A percentile compares a stretch with the other conserved stretches of the same genome.
Conservation (phyloP, 2,113 vertebrate genomes). For the Erythrocebus patas region DNA sequence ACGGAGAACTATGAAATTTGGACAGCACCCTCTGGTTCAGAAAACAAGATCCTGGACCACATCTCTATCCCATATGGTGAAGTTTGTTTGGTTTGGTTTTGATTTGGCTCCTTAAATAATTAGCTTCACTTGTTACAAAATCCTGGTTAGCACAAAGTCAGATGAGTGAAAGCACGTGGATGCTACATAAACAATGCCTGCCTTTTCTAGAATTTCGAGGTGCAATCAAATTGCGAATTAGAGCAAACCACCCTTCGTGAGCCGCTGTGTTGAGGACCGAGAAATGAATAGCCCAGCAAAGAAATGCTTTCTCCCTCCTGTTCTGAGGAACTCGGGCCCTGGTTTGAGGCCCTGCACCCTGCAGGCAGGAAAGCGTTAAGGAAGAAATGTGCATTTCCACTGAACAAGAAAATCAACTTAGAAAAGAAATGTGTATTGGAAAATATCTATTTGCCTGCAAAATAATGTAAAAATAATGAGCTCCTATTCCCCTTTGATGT, state of each 20-base stretch:
- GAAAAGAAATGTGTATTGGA: slow-evolving; percentile 82
- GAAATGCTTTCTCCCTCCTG: slow-evolving; percentile 60
- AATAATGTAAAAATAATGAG: slow-evolving; percentile 91
- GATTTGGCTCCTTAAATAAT: neutral
- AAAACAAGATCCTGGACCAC: neutral
- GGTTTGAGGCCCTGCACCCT: slow-evolving; percentile 66
- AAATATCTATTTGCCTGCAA: slow-evolving; percentile 88
- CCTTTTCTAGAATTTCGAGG: slow-evolving; percentile 34
- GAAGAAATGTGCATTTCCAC: slow-evolving; percentile 80
- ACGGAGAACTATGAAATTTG: neutral
- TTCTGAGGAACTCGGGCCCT: slow-evolving; percentile 52
- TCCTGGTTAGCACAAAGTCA: neutral
- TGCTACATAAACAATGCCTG: neutral
- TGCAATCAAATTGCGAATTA: neutral
- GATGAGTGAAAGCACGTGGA: neutral
- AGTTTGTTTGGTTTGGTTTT: neutral
- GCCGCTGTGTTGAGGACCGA: neutral
- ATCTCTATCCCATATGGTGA: neutral
- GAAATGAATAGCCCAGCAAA: slow-evolving; percentile 43
- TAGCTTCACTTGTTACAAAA: neutral
- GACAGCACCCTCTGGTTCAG: neutral
- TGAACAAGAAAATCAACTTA: slow-evolving; percentile 86
- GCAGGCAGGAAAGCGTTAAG: slow-evolving; percentile 80
- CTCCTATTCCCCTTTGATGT: slow-evolving; percentile 87
- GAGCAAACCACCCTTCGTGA: neutral